phyloP scores from a whole-genome alignment of 2,113 vertebrate genomes.

The Bagarius yarrelli region DNA sequence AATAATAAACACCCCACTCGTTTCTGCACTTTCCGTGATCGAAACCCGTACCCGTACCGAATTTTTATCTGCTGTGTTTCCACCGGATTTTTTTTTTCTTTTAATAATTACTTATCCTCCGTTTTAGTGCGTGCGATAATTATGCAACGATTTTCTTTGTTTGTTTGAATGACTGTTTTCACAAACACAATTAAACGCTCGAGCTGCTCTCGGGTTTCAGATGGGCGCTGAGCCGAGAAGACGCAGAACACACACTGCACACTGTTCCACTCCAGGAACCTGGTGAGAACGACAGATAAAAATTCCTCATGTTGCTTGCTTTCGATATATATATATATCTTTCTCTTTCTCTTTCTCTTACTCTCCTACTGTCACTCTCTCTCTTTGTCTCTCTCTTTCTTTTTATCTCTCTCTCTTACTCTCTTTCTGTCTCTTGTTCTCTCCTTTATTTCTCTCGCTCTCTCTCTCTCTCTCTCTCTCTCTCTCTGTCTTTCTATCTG shows the following conservation, averaged over 20 bases:
- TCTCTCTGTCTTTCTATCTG: too few species aligned
- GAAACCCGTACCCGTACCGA: neutral
- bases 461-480: too few species aligned
- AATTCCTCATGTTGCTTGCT: too few species aligned
- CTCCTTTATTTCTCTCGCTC: neutral
- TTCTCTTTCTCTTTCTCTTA: too few species aligned
- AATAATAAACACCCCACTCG: neutral
- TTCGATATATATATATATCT: neutral
- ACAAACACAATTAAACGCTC: slow-evolving; percentile 47
- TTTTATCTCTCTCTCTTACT: too few species aligned
- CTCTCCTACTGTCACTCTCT: neutral
- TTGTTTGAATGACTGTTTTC: slow-evolving; percentile 21
- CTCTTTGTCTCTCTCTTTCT: too few species aligned
- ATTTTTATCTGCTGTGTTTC: neutral
- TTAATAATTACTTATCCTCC: slow-evolving; percentile 29
- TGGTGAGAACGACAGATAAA: neutral
- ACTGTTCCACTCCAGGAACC: slow-evolving; percentile 6
- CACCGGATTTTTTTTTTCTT: neutral
- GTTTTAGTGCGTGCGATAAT: slow-evolving; percentile 28
- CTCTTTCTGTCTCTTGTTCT: neutral
- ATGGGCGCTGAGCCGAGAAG: neutral
- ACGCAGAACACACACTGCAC: neutral
- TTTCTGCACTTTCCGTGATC: neutral
- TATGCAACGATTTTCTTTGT: slow-evolving; percentile 26
- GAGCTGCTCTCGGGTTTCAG: slow-evolving; percentile 24